Base-by-base conservation (phyloP, 2,113 vertebrate species). In the Motacilla tschutschensis region DNA sequence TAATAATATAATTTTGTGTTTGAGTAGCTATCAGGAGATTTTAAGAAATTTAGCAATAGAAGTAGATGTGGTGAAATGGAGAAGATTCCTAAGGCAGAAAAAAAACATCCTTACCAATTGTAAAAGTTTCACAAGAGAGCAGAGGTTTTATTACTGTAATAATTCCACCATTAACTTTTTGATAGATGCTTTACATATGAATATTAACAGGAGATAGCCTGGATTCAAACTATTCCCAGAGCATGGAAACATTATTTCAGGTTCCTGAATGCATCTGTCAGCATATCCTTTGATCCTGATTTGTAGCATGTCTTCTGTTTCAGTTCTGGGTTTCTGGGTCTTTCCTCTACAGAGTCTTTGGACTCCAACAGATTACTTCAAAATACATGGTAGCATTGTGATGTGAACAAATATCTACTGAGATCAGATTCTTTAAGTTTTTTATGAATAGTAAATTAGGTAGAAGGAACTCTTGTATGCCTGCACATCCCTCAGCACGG, bases 381-480 rank as follows among this genome's bases (percentile, higher is more conserved):
- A 85, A 90, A 67, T 80, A 64, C 19, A 11, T 63, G 76, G 64
- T 64, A 64, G 44, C 76, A 89, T 92, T 92, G 89, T 92, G 87
- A 92, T 85, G 65, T 67, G 85, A 93, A 55, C 89, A 94, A 82
- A 85, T 75, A 87, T 72, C 89, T 74, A 71, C 64, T 87, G 87
- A 90, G 87, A 92, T 73, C 65, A 70, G 60, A 44, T 83, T 55
- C 69, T 93, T 92, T 87, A 91, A 77, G 87, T 83, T 92, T 71
- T 64, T 80, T 80, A 44, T 83, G 93, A 95, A 95, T 90, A 89
- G 76, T 35, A 89, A 87, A 93, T 87, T 74, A 92, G 79, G 64
- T 74, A 77, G 79, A 87, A 80, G 40, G 44, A 87, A 51, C 46
- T 63, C 60, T 82, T 71, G 57, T 78, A 48, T 80, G 73, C 79